Evolutionary conservation across 2,797 vertebrate species (phyloP).

Genomic region (Hirundo rustica): DNA sequence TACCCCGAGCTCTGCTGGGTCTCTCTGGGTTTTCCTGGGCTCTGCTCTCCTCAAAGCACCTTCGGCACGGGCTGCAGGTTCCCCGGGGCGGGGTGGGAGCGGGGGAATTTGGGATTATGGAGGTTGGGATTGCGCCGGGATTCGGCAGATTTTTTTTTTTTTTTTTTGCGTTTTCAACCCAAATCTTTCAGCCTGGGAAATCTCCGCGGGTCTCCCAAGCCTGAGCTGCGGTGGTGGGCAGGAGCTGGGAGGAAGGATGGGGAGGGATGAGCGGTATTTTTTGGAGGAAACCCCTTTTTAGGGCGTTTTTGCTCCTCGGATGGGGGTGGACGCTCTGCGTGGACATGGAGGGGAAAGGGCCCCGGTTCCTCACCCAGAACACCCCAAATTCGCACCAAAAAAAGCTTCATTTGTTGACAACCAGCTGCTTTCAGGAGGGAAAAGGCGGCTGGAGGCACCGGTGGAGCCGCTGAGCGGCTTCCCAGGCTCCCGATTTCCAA

Average conservation of each 20-base stretch:
- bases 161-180: neutral
- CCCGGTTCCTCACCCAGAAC: no score
- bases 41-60: accelerated
- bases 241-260: neutral
- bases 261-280: accelerated
- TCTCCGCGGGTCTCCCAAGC: accelerated
- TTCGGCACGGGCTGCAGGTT: neutral
- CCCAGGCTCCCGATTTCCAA: neutral
- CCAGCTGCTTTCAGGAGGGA: neutral
- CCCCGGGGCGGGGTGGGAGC: accelerated
- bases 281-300: neutral
- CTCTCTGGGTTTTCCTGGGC: neutral
- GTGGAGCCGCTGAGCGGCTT: no score
- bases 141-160: no score
- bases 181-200: neutral
- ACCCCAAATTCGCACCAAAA: neutral
- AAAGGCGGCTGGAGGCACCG: no score
- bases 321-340: accelerated
- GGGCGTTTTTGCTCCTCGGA: neutral
- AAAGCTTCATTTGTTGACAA: accelerated
- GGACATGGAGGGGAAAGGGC: neutral
- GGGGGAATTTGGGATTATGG: neutral
- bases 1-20: neutral
- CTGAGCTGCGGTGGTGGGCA: neutral
- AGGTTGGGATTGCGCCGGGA: accelerated